phyloP scores from a whole-genome alignment of 2,888 invertebrate genomes.

The Poecilus cupreus region DNA sequence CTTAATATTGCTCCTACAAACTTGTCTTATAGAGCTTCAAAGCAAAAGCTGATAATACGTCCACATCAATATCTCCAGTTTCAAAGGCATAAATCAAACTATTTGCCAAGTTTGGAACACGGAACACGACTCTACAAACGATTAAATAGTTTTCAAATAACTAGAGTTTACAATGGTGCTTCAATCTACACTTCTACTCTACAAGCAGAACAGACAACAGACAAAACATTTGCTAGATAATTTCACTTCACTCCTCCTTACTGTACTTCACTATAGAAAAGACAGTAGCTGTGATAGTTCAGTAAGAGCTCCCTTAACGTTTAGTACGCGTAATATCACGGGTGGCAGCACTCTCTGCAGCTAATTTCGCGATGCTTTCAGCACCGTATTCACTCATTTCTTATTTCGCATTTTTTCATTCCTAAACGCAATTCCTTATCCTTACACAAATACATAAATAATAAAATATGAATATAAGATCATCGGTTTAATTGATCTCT shows the following conservation, averaged over 20 bases:
- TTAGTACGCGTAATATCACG: neutral
- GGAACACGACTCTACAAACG: neutral
- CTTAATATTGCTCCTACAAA: neutral
- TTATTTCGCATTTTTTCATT: no score
- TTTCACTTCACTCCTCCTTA: neutral
- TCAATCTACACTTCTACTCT: neutral
- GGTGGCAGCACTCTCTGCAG: neutral
- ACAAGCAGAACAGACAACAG: neutral
- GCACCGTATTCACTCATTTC: no score
- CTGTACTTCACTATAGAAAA: constrained; percentile 13
- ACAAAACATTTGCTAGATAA: constrained; percentile 29
- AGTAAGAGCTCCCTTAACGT: neutral
- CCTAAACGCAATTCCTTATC: no score
- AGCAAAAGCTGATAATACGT: neutral
- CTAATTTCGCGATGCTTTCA: neutral
- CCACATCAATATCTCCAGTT: neutral
- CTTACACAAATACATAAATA: no score
- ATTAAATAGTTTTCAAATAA: constrained; percentile 31
- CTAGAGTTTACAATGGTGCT: constrained; percentile 5
- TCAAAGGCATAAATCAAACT: constrained; percentile 13
- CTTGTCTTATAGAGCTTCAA: neutral
- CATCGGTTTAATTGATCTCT: no score
- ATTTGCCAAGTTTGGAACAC: neutral
- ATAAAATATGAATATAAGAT: no score
- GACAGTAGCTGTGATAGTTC: constrained; percentile 16